A percentile compares a stretch with the other conserved stretches of the same genome.
These are phyloP conservation scores for Eurystomus gularis DNA, from an alignment of 2,113 vertebrate species.

Conservation along the genomic window DNA sequence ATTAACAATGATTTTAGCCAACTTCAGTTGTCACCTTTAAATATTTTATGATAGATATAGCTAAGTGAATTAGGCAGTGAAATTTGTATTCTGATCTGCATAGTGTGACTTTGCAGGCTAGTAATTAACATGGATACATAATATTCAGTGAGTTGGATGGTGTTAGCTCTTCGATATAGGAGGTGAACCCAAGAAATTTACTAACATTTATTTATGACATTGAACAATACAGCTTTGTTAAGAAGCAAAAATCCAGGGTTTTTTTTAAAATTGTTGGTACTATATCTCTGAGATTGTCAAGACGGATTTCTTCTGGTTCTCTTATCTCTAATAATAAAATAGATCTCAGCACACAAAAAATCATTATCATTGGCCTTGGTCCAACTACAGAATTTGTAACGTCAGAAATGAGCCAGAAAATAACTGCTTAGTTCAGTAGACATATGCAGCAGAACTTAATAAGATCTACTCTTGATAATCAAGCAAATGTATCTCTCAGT, in stretches of 20 bases:
- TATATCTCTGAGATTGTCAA: not conserved
- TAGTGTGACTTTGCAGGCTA: not conserved
- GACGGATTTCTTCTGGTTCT: not conserved
- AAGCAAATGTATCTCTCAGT: not conserved
- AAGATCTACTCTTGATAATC: not conserved
- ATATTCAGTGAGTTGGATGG: not conserved
- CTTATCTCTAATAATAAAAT: not conserved
- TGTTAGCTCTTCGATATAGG: not conserved
- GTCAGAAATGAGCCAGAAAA: not conserved
- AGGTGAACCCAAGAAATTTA: not conserved
- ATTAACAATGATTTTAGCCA: not conserved
- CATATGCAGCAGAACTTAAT: not conserved
- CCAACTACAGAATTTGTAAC: conserved; percentile 5
- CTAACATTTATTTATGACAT: not conserved
- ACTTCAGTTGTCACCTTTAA: not conserved
- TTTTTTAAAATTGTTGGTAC: not conserved
- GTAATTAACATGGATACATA: not conserved
- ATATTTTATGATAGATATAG: not conserved
- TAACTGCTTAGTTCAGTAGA: not conserved
- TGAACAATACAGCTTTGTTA: not conserved
- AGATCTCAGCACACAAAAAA: not conserved
- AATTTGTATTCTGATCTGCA: not conserved
- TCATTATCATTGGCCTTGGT: not conserved
- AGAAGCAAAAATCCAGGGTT: not conserved
- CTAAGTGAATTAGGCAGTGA: not conserved